These are phyloP conservation scores for Leucophenga maculata DNA, from an alignment of 2,888 invertebrate species.

Conservation along the genomic window DNA sequence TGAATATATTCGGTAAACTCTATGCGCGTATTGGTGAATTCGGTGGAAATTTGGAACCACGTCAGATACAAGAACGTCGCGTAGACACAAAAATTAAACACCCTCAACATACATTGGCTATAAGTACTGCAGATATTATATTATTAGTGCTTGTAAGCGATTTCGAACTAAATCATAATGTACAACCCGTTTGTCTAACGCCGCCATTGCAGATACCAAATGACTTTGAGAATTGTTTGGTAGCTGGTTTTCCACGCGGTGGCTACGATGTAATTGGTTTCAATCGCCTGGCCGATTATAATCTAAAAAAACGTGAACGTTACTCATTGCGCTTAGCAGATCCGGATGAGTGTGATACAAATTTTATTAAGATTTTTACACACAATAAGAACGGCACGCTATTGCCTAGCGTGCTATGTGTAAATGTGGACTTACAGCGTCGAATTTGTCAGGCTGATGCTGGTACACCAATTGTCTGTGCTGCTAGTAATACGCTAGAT, in stretches of 20 bases:
- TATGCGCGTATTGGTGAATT: slow-evolving; percentile 11
- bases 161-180: background rate
- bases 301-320: background rate
- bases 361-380: background rate
- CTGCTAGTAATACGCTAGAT: background rate
- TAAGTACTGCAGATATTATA: background rate
- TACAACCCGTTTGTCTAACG: slow-evolving; percentile 3
- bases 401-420: background rate
- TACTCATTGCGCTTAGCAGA: background rate
- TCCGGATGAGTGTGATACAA: too few relatives aligned
- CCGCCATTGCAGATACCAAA: background rate
- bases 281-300: background rate
- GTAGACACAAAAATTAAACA: background rate
- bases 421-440: background rate
- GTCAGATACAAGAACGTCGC: background rate
- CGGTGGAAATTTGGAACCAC: background rate
- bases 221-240: background rate
- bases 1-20: background rate
- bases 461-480: slow-evolving; percentile 1
- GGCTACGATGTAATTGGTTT: background rate
- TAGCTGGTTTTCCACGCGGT: slow-evolving; percentile 13
- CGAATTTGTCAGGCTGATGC: background rate
- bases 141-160: background rate
- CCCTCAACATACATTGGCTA: background rate
- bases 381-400: background rate